These are phyloP conservation scores for Halcyon badia DNA, from an alignment of 2,797 vertebrate genomes.

Conservation along the genomic window DNA sequence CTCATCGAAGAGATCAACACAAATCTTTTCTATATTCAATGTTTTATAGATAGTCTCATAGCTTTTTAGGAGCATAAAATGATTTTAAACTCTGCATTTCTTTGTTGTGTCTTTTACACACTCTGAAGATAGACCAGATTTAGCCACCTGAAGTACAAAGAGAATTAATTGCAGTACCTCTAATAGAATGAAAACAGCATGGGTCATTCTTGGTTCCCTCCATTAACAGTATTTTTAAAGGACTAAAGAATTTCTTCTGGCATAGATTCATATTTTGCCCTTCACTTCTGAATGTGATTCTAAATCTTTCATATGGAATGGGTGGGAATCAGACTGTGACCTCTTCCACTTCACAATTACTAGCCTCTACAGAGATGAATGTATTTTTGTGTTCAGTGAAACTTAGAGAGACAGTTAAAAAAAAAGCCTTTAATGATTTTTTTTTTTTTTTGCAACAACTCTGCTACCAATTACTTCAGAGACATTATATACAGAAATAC, in stretches of 20 bases:
- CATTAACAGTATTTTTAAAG: neutral
- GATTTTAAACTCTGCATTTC: fast-evolving
- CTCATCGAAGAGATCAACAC: neutral
- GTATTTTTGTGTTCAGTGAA: neutral
- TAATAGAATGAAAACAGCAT: neutral
- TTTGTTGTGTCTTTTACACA: neutral
- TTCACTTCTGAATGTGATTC: neutral
- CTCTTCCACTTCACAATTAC: neutral
- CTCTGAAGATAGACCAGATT: neutral
- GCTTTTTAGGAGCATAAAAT: neutral
- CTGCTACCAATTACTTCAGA: neutral
- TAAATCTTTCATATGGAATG: neutral
- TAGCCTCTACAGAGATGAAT: neutral
- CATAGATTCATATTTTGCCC: neutral
- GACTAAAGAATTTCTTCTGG: neutral
- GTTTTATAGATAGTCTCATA: no score
- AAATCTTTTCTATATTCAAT: neutral
- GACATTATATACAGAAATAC: neutral
- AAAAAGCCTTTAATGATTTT: neutral
- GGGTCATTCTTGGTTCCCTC: neutral
- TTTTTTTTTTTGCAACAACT: neutral
- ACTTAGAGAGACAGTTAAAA: neutral
- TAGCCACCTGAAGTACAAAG: neutral
- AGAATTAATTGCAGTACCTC: neutral
- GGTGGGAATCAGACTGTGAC: neutral